A percentile compares a stretch with the other conserved stretches of the same genome.
These are phyloP conservation scores for Embiotoca jacksoni DNA, from an alignment of 2,113 vertebrate species.

Conservation along the genomic window DNA sequence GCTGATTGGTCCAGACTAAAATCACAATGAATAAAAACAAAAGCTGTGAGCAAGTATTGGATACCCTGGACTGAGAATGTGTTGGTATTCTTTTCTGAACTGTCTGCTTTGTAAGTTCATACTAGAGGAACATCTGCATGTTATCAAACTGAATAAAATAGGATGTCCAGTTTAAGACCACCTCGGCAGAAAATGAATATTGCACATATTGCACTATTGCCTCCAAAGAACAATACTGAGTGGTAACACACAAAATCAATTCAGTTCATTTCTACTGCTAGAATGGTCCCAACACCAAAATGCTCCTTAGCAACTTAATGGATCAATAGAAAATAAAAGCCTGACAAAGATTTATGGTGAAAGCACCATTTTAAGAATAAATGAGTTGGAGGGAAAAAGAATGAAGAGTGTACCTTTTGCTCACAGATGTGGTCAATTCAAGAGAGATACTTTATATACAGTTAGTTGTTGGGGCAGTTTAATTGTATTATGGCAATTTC, in stretches of 20 bases:
- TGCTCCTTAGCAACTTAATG: slow-evolving; percentile 57
- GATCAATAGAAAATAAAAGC: slow-evolving; percentile 75
- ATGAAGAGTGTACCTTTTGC: slow-evolving; percentile 12
- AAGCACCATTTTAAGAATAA: slow-evolving; percentile 56
- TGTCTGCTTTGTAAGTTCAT: too few relatives aligned
- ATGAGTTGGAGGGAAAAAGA: slow-evolving; percentile 34
- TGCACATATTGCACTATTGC: background rate
- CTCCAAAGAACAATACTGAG: slow-evolving; percentile 47
- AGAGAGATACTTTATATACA: slow-evolving; percentile 33
- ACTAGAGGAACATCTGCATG: background rate
- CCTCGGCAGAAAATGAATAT: background rate
- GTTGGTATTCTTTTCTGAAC: too few relatives aligned
- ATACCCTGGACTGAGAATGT: too few relatives aligned
- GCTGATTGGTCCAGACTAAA: too few relatives aligned
- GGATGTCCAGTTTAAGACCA: background rate
- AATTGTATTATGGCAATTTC: slow-evolving; percentile 58
- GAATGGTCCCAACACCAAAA: slow-evolving; percentile 45
- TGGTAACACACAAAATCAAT: slow-evolving; percentile 65
- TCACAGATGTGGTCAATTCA: slow-evolving; percentile 32
- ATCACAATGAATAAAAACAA: too few relatives aligned
- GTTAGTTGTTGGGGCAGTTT: slow-evolving; percentile 49
- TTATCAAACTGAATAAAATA: background rate
- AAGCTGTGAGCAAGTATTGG: too few relatives aligned
- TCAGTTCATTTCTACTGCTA: slow-evolving; percentile 39
- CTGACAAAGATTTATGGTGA: slow-evolving; percentile 64